These are phyloP conservation scores for Onychomys leucogaster DNA, from an alignment of 2,797 vertebrate species.

Conservation along the genomic window DNA sequence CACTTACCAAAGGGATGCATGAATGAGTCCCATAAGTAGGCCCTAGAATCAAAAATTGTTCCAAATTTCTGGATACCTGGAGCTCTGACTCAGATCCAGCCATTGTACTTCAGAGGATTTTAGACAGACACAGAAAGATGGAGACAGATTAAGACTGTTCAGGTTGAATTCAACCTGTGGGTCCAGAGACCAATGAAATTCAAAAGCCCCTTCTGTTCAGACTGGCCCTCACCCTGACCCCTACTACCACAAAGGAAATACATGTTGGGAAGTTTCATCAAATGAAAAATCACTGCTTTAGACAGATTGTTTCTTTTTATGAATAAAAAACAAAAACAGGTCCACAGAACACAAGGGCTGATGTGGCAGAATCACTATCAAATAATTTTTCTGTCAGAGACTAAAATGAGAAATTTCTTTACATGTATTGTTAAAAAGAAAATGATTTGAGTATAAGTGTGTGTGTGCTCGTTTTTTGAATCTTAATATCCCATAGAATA, in stretches of 20 bases:
- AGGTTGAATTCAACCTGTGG: neutral
- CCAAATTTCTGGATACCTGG: neutral
- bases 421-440: neutral
- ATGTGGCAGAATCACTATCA: neutral
- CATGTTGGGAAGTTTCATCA: neutral
- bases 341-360: neutral
- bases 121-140: neutral
- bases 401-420: slow-evolving; percentile 25
- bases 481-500: slow-evolving; percentile 11
- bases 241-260: neutral
- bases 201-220: slow-evolving; percentile 7
- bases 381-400: slow-evolving; percentile 26
- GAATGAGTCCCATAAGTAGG: neutral
- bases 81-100: neutral
- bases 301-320: neutral
- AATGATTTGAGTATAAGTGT: neutral
- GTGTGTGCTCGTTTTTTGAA: neutral
- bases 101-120: slow-evolving; percentile 35
- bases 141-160: neutral
- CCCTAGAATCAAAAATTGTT: slow-evolving; percentile 30
- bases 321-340: slow-evolving; percentile 5
- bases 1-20: neutral
- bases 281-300: slow-evolving; percentile 45
- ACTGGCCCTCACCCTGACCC: neutral
- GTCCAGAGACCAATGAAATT: neutral